Conservation (phyloP, 2,888 invertebrate genomes). For the Achlya flavicornis region DNA sequence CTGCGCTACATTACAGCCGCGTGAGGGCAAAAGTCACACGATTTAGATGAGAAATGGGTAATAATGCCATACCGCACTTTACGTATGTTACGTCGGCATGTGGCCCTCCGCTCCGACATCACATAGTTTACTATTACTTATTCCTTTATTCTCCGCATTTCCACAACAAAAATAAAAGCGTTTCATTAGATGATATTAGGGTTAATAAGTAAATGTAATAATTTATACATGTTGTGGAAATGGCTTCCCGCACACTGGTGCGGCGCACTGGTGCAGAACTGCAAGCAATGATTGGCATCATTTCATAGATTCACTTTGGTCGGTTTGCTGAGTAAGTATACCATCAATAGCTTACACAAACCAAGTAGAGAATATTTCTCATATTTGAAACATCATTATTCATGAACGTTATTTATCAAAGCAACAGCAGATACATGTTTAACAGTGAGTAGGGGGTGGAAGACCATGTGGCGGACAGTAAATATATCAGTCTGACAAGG, state of each 20-base stretch:
- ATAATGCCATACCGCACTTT: constrained; percentile 57
- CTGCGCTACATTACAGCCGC: constrained; percentile 64
- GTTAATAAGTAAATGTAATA: constrained; percentile 9
- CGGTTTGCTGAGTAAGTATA: background rate
- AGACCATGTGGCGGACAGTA: constrained; percentile 72
- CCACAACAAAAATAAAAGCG: constrained; percentile 27
- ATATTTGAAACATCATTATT: constrained; percentile 48
- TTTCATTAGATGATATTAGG: constrained; percentile 10
- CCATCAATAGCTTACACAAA: constrained; percentile 17
- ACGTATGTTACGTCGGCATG: constrained; percentile 42
- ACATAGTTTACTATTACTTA: constrained; percentile 43
- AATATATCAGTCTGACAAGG: constrained; percentile 78
- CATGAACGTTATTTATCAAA: constrained; percentile 57
- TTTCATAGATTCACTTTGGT: background rate
- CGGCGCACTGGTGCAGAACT: background rate
- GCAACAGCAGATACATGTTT: constrained; percentile 63
- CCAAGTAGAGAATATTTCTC: constrained; percentile 36
- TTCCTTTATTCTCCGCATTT: constrained; percentile 37
- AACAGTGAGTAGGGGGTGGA: constrained; percentile 54
- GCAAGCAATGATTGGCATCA: background rate
- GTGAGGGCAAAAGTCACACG: constrained; percentile 63
- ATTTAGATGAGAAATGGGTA: constrained; percentile 70
- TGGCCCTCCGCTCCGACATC: constrained; percentile 25
- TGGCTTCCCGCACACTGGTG: too few species aligned
- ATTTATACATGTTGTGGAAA: background rate